Percentiles rank a stretch among this genome's conserved stretches.
phyloP scores from a whole-genome alignment of 2,888 invertebrate species.

The Conops quadrifasciatus region DNA sequence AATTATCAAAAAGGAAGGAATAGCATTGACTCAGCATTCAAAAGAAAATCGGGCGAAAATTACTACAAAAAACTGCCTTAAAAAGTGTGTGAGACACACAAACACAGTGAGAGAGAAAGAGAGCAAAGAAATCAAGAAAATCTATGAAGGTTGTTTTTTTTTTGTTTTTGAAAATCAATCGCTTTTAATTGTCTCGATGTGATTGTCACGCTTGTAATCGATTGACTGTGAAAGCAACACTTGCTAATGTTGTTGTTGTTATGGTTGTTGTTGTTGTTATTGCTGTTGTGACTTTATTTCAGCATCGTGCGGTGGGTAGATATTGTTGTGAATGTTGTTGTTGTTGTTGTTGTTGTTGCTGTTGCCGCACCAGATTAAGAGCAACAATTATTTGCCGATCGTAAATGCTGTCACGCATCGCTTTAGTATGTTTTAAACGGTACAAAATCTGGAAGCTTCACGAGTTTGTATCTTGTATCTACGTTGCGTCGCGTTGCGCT shows the following conservation, averaged over 20 bases:
- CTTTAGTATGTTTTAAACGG: constrained; percentile 35
- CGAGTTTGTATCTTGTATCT: background rate
- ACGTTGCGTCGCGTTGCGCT: too few species aligned
- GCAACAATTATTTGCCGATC: constrained; percentile 7
- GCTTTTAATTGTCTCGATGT: background rate
- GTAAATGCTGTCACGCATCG: constrained; percentile 26
- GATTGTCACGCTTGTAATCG: background rate
- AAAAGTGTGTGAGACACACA: too few species aligned
- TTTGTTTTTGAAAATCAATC: background rate
- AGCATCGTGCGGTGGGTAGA: too few species aligned
- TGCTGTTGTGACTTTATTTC: constrained; percentile 2
- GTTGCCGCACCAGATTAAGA: background rate
- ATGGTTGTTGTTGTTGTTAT: constrained; percentile 6
- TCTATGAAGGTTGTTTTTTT: too few species aligned
- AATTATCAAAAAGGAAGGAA: background rate
- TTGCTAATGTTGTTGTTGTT: constrained; percentile 10
- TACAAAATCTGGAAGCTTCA: constrained; percentile 21
- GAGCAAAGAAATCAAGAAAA: too few species aligned
- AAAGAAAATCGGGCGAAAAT: background rate
- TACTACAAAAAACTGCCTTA: too few species aligned
- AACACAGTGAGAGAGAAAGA: too few species aligned
- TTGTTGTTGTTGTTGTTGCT: background rate
- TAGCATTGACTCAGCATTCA: background rate
- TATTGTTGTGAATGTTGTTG: background rate
- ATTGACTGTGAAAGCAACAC: background rate